Evolutionary conservation across 35 echinoderm and acorn worm species (phyloP), one percentile per base, ranked within the genome.

Genomic region (Strongylocentrotus purpuratus): DNA sequence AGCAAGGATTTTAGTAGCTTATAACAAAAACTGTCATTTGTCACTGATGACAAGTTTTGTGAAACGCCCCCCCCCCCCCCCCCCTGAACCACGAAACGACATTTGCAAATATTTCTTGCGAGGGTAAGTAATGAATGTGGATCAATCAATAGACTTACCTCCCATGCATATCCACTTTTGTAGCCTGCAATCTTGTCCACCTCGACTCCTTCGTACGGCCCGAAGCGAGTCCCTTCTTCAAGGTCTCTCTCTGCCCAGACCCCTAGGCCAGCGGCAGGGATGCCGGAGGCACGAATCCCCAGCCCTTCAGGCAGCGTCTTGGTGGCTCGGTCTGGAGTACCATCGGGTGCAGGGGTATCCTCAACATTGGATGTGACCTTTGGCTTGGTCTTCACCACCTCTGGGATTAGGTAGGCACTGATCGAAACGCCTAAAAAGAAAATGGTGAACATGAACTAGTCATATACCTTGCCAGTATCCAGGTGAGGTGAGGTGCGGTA

Each of bases 101-200:
- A 41, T 41, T 41, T 41, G 35, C 35, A 41, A 41, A 41, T 41
- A 41, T 41, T 41, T 41, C 35, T 1, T 41, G 35, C 35, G 1
- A 41, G 35, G 35, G 35, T 41, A 41, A 3, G 35, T 41, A 41
- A 41, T 41, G 35, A 41, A 41, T 41, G 35, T 41, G 35, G 70
- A n/a, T n/a, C n/a, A n/a, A n/a, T n/a, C n/a, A n/a, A n/a, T n/a
- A n/a, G n/a, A 92, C 91, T 25, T 58, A 93, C 91, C 91, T 93
- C 91, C 91, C 91, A 93, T 20, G 91, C 91, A 93, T 58, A 93
- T 11, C 91, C 48, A 58, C 91, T 93, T 47, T 93, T 11, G 17
- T 93, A 58, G 48, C 91, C 91, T 14, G 91, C 28, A 31, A 58
- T 93, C n/a, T 58, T 58, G 9, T 93, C 91, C 48, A 93, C 91